Evolutionary conservation across 2,888 invertebrate species (phyloP).

Genomic region (Deilephila elpenor): DNA sequence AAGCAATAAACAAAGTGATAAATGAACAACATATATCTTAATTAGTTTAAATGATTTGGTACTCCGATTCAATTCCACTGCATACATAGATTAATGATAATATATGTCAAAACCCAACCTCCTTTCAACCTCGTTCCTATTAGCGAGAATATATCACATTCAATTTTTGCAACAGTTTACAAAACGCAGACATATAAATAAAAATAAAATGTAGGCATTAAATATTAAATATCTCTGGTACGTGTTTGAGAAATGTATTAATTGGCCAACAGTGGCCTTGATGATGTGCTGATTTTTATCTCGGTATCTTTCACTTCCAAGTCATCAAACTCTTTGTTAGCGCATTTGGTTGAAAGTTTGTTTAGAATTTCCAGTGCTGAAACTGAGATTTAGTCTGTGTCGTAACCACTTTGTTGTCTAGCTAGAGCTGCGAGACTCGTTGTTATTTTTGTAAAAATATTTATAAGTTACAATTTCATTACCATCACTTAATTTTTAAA

Average conservation of each 20-base stretch:
- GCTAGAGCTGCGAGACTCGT: too few relatives aligned
- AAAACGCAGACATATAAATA: constrained; percentile 8
- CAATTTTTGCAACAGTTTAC: constrained; percentile 15
- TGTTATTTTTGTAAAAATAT: too few relatives aligned
- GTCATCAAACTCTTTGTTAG: constrained; percentile 15
- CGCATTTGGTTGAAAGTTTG: neutral
- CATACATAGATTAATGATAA: neutral
- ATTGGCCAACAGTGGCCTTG: constrained; percentile 14
- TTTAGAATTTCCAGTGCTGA: neutral
- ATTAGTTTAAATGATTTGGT: too few relatives aligned
- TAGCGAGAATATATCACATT: neutral
- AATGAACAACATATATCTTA: too few relatives aligned
- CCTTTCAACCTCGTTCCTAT: constrained; percentile 12
- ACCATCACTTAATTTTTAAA: too few relatives aligned
- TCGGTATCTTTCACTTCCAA: constrained; percentile 3
- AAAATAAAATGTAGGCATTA: constrained; percentile 19
- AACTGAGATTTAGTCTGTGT: neutral
- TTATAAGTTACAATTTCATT: too few relatives aligned
- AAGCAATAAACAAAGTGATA: too few relatives aligned
- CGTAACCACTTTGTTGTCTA: neutral
- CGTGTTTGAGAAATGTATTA: constrained; percentile 15
- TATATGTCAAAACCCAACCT: neutral
- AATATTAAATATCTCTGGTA: neutral
- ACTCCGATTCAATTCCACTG: too few relatives aligned
- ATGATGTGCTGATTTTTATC: neutral